Percentiles rank a stretch among this genome's conserved stretches.
phyloP scores from a whole-genome alignment of 2,888 invertebrate genomes.

The Athalia circularis region DNA sequence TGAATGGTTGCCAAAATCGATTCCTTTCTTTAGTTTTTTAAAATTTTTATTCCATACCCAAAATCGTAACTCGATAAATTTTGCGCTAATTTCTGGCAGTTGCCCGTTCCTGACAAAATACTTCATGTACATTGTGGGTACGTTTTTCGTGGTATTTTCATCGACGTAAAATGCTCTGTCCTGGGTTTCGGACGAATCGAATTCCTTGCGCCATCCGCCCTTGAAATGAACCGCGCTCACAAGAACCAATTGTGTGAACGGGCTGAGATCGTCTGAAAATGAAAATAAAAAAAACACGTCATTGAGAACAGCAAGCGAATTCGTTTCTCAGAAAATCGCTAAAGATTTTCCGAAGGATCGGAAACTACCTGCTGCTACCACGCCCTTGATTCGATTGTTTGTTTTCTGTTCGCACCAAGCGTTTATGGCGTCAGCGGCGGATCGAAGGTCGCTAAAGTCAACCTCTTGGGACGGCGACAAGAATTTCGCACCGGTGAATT shows the following conservation, averaged over 20 bases:
- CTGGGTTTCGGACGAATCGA: not conserved
- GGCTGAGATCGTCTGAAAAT: not conserved
- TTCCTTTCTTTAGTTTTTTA: too few relatives aligned
- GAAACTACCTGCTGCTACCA: constrained; percentile 77
- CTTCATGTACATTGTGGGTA: not conserved
- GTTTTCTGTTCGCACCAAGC: constrained; percentile 88
- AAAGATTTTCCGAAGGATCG: not conserved
- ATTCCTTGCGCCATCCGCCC: not conserved
- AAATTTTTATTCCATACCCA: too few relatives aligned
- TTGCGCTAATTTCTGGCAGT: too few relatives aligned
- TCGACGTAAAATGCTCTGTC: not conserved
- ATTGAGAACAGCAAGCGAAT: not conserved
- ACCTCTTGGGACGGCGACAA: constrained; percentile 79
- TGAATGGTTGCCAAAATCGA: too few relatives aligned
- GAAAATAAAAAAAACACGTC: not conserved
- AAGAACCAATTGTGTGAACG: not conserved
- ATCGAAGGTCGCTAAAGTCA: constrained; percentile 77
- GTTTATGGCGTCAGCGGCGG: constrained; percentile 80
- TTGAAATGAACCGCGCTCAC: not conserved
- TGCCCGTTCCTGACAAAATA: too few relatives aligned
- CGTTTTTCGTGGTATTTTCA: not conserved
- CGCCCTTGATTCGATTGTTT: constrained; percentile 86
- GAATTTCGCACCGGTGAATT: constrained; percentile 79
- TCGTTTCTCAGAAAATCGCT: not conserved
- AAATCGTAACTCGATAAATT: too few relatives aligned